These are phyloP conservation scores for Pandion haliaetus DNA, from an alignment of 2,113 vertebrate species.

Conservation along the genomic window DNA sequence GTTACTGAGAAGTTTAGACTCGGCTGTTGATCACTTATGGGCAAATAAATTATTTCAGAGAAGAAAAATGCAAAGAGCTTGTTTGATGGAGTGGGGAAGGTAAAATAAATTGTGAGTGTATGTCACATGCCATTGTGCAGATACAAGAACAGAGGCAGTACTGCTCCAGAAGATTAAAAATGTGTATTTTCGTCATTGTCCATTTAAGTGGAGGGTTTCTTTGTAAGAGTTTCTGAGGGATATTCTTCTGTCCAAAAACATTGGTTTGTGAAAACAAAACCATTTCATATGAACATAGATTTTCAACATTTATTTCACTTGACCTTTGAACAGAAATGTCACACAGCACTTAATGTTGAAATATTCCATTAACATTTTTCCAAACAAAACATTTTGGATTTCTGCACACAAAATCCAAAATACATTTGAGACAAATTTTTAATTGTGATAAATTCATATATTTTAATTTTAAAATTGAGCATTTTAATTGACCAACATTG, in stretches of 20 bases:
- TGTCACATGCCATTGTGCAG: not conserved
- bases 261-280: not conserved
- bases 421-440: not conserved
- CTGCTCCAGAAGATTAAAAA: not conserved
- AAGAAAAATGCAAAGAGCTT: not conserved
- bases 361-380: not conserved
- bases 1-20: not conserved
- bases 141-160: not conserved
- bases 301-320: not conserved
- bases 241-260: not conserved
- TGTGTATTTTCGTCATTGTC: not conserved
- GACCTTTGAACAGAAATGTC: not conserved
- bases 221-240: not conserved
- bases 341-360: not conserved
- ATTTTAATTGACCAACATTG: not conserved
- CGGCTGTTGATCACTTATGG: not conserved
- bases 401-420: not conserved
- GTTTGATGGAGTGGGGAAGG: not conserved
- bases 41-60: not conserved
- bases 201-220: not conserved
- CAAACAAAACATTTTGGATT: not conserved
- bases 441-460: not conserved
- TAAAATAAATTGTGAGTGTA: not conserved
- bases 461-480: not conserved
- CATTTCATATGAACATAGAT: not conserved